Percentiles rank a stretch among this genome's conserved stretches.
These are phyloP conservation scores for Girardinichthys multiradiatus DNA, from an alignment of 2,113 vertebrate genomes.

Conservation along the genomic window DNA sequence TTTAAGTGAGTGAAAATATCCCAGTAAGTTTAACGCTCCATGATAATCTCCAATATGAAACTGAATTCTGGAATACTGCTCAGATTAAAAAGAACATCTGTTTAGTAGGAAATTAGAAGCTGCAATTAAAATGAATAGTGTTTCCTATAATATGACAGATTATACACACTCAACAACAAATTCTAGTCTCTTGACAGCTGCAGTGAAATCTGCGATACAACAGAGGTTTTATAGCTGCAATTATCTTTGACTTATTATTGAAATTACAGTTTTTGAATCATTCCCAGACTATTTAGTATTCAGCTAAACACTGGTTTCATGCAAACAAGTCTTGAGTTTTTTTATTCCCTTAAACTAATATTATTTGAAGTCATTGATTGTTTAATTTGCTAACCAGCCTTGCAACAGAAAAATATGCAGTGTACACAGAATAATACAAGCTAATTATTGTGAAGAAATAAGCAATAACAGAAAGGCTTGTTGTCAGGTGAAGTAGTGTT, in stretches of 20 bases:
- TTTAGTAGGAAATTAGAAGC: conserved; percentile 35
- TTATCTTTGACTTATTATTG: conserved; percentile 41
- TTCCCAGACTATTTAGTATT: conserved; percentile 16
- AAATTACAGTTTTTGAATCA: conserved; percentile 18
- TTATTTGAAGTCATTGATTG: conserved; percentile 6
- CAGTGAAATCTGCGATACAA: conserved; percentile 20
- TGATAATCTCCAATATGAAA: conserved; percentile 13
- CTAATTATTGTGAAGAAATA: not conserved
- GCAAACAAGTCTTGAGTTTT: conserved; percentile 3
- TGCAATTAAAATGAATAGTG: conserved; percentile 32
- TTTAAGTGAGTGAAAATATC: not conserved
- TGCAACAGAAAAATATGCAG: not conserved
- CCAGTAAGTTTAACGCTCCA: not conserved
- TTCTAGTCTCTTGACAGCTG: conserved; percentile 31
- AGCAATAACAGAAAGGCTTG: conserved; percentile 12
- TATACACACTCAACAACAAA: conserved; percentile 26
- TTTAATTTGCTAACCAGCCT: not conserved
- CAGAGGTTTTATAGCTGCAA: conserved; percentile 26
- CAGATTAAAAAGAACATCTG: conserved; percentile 41
- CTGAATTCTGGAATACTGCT: conserved; percentile 10
- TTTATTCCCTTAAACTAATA: not conserved
- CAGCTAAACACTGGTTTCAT: conserved; percentile 3
- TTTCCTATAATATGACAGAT: conserved; percentile 10
- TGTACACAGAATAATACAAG: not conserved
- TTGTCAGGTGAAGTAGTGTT: conserved; percentile 39